Evolutionary conservation across 2,888 invertebrate species (phyloP), one percentile per base, ranked within the genome.

Genomic region (Trissoscelio sp.): DNA sequence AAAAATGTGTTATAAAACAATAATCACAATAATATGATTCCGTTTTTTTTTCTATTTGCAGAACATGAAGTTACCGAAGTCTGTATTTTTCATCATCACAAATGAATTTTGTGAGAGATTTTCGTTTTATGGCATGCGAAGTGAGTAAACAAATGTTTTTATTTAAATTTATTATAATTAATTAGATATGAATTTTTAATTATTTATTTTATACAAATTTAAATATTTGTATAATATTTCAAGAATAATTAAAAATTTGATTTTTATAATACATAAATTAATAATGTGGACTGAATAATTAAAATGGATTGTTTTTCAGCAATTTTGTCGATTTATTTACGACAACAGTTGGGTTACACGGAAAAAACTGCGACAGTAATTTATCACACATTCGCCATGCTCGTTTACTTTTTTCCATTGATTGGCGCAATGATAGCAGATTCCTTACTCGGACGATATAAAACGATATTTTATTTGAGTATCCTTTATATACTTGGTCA

Each of bases 21-120:
- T 42, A 9, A 34, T 9, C 5, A 34, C 34, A 46, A 11, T 20
- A 46, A 16, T 9, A 46, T 7, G 0, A 31, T 28, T 16, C 20
- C 3, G 16, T 42, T 62, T 2, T 24, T 20, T 67, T 62, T 24
- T 74, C 46, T 44, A 7, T 79, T 79, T 67, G 1, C 93, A 95
- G 95, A 94, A 94, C 92, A 87, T 94, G 53, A 94, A 94, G 22
- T 98, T 98, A 89, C 98, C 99, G 0, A 96, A 94, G 90, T 94
- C 97, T 14, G 96, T 99, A 12, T 96, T 96, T 88, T 98, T 98
- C 92, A 99, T 99, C 88, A 94, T 99, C 85, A 95, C 95, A 92
- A 99, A 98, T 95, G 99, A 99, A 92, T 98, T 99, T 92, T 99
- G 99, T 92, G 99, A 99, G 92, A 93, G 99, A 87, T 99, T 99